These are phyloP conservation scores for Diarsia mendica DNA, from an alignment of 2,888 invertebrate genomes.

Conservation along the genomic window DNA sequence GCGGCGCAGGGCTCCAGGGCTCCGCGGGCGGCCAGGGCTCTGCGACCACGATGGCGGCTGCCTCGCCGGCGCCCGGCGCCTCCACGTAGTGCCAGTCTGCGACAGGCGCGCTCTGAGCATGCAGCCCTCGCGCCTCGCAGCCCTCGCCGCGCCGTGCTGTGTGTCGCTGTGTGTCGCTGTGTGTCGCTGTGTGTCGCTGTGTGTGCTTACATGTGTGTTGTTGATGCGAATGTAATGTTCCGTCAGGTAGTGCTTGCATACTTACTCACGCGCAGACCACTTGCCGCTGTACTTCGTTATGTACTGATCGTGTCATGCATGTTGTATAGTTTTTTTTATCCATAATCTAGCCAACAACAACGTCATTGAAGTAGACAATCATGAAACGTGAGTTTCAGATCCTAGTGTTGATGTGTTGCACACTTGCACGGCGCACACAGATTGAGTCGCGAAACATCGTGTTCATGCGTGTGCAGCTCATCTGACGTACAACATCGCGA, in stretches of 20 bases:
- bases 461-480: not conserved
- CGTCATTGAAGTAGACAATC: not conserved
- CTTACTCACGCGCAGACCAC: not conserved
- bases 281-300: not conserved
- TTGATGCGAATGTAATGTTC: conserved; percentile 4
- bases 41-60: conserved; percentile 55
- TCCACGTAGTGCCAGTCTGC: conserved; percentile 83
- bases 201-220: conserved; percentile 27
- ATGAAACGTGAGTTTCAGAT: too few species aligned
- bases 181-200: too few species aligned
- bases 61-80: conserved; percentile 68
- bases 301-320: not conserved
- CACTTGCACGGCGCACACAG: not conserved
- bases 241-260: not conserved
- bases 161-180: too few species aligned
- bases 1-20: conserved; percentile 56
- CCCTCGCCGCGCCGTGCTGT: conserved; percentile 52
- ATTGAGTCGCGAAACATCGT: not conserved
- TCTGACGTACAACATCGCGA: not conserved
- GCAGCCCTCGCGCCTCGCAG: conserved; percentile 48
- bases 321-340: not conserved
- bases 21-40: conserved; percentile 60
- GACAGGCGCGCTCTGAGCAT: conserved; percentile 51
- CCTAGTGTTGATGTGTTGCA: not conserved
- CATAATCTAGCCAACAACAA: not conserved